These are phyloP conservation scores for Abrostola tripartita DNA, from an alignment of 2,888 invertebrate genomes.

Conservation along the genomic window DNA sequence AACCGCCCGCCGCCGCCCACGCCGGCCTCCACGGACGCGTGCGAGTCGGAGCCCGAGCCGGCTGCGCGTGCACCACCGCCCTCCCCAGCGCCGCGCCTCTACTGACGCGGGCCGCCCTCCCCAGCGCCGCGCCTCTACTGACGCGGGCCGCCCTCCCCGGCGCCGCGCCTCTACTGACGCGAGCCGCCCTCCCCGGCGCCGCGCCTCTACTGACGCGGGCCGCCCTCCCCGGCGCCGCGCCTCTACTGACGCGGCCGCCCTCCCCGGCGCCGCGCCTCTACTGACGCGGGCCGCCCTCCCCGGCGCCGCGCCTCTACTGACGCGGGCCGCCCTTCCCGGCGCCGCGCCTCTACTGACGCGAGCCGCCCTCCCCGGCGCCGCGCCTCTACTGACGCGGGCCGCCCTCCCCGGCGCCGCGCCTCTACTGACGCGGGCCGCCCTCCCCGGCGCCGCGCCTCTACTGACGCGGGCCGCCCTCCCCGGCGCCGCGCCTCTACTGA, in stretches of 20 bases:
- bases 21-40: slow-evolving; percentile 97
- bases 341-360: slow-evolving; percentile 67
- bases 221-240: neutral
- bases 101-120: slow-evolving; percentile 45
- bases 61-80: slow-evolving; percentile 95
- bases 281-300: slow-evolving; percentile 36
- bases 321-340: slow-evolving; percentile 97
- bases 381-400: no score
- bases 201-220: slow-evolving; percentile 52
- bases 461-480: slow-evolving; percentile 97
- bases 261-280: slow-evolving; percentile 91
- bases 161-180: no score
- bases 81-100: slow-evolving; percentile 91
- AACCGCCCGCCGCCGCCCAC: slow-evolving; percentile 98
- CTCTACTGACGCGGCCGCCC: no score
- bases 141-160: slow-evolving; percentile 7
- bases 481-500: slow-evolving; percentile 87
- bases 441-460: neutral
- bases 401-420: slow-evolving; percentile 92
- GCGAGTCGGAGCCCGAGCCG: slow-evolving; percentile 94
- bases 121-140: slow-evolving; percentile 51
- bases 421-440: slow-evolving; percentile 50
- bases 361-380: neutral
- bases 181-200: slow-evolving; percentile 96
- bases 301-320: no score